Evolutionary conservation across 2,113 vertebrate genomes (phyloP), one percentile per base, ranked within the genome.

Genomic region (Fulmarus glacialis): DNA sequence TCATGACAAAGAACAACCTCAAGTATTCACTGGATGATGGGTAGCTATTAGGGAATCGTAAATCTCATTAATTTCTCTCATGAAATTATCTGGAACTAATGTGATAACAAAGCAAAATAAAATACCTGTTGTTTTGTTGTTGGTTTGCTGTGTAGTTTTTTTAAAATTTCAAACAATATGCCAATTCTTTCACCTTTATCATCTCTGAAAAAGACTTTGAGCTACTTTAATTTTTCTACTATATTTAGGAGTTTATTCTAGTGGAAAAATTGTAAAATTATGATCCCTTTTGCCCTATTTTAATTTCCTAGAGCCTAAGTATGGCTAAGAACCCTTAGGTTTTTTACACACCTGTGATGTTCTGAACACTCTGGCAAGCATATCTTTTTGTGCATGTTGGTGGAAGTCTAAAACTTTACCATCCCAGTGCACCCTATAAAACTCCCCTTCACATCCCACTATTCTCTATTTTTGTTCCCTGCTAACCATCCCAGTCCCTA

Each of bases 51-150:
- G 4, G 29, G 34, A 89, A 89, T 52, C 7, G 40, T 52, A 84
- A 72, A 89, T 50, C 66, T 94, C 66, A 86, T 86, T 94, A 82
- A 80, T 86, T 92, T 89, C 8, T 38, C 17, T 79, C 32, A 67
- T 66, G 4, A 78, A 94, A 91, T 90, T 71, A 75, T 56, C 38
- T 82, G 47, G 36, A 45, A 82, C n/a, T 75, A 82, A 91, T 85
- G 38, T 68, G 62, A 38, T 67, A 90, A 86, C 15, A 81, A 85
- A 85, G 11, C 15, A 74, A 71, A 79, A 38, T 11, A 82, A 80
- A 55, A 20, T 38, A 32, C 4, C 5, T 79, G 12, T 16, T 73
- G 15, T 40, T 73, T 36, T 56, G 22, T n/a, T 79, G 36, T 8
- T 85, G n/a, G 3, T 72, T 71, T 62, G 2, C 4, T 79, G 6